phyloP scores from a whole-genome alignment of 2,888 invertebrate genomes.

The Oconnorella tubifera region DNA sequence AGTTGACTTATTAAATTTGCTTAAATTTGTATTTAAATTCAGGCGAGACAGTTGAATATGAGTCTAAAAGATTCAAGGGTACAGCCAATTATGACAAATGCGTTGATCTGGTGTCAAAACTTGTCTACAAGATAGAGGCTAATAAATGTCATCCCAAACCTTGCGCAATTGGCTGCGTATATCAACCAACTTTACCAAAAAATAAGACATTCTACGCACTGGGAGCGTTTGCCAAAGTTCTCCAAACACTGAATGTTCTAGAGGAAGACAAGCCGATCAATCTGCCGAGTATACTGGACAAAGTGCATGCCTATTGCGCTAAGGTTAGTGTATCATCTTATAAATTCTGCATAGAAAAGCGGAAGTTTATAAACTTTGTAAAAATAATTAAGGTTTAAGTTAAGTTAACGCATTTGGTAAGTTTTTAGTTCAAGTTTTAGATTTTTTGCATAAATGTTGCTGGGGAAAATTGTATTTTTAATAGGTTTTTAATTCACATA shows the following conservation, averaged over 20 bases:
- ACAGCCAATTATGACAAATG: neutral
- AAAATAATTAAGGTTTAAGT: too few relatives aligned
- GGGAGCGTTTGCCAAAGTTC: neutral
- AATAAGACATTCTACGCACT: neutral
- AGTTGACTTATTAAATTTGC: too few relatives aligned
- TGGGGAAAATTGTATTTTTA: too few relatives aligned
- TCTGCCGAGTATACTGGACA: neutral
- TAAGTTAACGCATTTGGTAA: too few relatives aligned
- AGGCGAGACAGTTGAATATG: too few relatives aligned
- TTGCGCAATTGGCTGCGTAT: neutral
- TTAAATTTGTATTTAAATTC: too few relatives aligned
- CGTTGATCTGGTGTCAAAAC: neutral
- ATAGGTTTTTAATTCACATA: too few relatives aligned
- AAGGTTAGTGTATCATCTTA: neutral
- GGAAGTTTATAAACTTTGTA: neutral
- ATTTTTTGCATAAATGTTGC: neutral
- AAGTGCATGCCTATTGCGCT: neutral
- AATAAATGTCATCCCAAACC: neutral
- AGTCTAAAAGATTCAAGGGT: neutral
- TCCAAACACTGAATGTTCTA: neutral
- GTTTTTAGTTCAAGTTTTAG: neutral
- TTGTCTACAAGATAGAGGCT: neutral
- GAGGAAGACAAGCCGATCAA: neutral
- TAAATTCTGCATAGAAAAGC: neutral
- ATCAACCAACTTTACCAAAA: neutral